These are phyloP conservation scores for Tetranychus cinnabarinus DNA, from an alignment of 1,140 invertebrate species.

Conservation along the genomic window DNA sequence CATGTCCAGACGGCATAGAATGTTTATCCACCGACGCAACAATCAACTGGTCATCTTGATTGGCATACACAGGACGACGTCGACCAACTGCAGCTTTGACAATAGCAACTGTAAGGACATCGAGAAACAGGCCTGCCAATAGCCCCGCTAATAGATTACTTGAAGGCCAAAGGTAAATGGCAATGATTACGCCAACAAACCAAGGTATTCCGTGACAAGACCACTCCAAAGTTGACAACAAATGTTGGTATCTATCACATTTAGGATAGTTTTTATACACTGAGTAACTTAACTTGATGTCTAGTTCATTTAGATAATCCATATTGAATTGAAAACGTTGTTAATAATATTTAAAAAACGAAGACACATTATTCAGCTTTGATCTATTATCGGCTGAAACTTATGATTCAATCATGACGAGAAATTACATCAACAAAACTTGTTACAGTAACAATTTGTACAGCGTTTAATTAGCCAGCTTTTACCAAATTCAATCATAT, in stretches of 20 bases:
- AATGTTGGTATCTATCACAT: not conserved
- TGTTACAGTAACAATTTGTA: too few species aligned
- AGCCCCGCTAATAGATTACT: constrained; percentile 57
- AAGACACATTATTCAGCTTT: too few species aligned
- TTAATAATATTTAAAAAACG: too few species aligned
- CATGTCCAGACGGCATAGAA: constrained; percentile 87
- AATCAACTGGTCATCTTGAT: constrained; percentile 30
- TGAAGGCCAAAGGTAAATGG: constrained; percentile 36
- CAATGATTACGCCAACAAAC: constrained; percentile 42
- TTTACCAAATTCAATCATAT: too few species aligned
- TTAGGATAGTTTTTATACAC: not conserved
- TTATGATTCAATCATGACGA: too few species aligned
- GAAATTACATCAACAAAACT: too few species aligned
- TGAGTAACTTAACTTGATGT: not conserved
- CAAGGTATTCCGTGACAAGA: constrained; percentile 69
- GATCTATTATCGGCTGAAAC: too few species aligned
- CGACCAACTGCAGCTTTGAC: constrained; percentile 53
- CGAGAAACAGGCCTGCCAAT: constrained; percentile 58
- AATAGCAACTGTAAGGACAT: constrained; percentile 54
- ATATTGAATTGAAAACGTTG: too few species aligned
- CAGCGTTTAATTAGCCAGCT: too few species aligned
- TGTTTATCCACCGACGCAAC: constrained; percentile 45
- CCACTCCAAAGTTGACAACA: constrained; percentile 29
- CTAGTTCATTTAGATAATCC: not conserved
- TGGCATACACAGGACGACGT: constrained; percentile 41